phyloP scores from a whole-genome alignment of 2,888 invertebrate genomes.

The Dyspetes luteomarginatus region DNA sequence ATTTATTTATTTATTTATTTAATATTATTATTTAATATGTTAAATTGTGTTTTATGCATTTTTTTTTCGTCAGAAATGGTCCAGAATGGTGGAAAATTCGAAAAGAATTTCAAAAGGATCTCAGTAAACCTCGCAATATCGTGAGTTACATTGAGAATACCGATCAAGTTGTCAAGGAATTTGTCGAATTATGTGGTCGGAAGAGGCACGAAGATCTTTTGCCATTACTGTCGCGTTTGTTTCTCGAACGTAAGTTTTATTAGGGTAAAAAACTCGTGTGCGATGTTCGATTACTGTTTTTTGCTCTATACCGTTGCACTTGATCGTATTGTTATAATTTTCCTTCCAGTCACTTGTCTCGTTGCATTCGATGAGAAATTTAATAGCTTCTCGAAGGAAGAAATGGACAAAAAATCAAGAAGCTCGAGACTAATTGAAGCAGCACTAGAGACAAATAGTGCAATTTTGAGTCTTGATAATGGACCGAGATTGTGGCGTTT shows the following conservation, averaged over 20 bases:
- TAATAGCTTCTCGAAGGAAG: conserved; percentile 87
- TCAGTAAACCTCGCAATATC: conserved; percentile 90
- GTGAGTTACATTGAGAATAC: conserved; percentile 87
- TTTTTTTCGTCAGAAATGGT: conserved; percentile 89
- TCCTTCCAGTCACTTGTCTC: conserved; percentile 88
- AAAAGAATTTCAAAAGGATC: conserved; percentile 91
- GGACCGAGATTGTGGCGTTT: conserved; percentile 89
- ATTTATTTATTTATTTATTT: background rate
- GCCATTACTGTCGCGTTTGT: conserved; percentile 88
- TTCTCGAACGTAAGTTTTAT: conserved; percentile 89
- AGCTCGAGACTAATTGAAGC: conserved; percentile 89
- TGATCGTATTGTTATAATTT: conserved; percentile 19
- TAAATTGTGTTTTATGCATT: background rate
- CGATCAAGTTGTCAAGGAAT: conserved; percentile 88
- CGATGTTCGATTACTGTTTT: conserved; percentile 5
- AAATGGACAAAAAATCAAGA: conserved; percentile 86
- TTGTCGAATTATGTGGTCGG: conserved; percentile 85
- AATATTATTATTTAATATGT: too few species aligned
- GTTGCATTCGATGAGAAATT: conserved; percentile 89
- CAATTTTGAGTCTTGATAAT: conserved; percentile 88
- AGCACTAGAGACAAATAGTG: conserved; percentile 90
- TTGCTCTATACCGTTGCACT: too few species aligned
- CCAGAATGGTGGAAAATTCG: conserved; percentile 92
- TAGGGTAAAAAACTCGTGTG: background rate
- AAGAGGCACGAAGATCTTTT: conserved; percentile 86